These are phyloP conservation scores for Diadophis punctatus DNA, from an alignment of 2,113 vertebrate species.

Conservation along the genomic window DNA sequence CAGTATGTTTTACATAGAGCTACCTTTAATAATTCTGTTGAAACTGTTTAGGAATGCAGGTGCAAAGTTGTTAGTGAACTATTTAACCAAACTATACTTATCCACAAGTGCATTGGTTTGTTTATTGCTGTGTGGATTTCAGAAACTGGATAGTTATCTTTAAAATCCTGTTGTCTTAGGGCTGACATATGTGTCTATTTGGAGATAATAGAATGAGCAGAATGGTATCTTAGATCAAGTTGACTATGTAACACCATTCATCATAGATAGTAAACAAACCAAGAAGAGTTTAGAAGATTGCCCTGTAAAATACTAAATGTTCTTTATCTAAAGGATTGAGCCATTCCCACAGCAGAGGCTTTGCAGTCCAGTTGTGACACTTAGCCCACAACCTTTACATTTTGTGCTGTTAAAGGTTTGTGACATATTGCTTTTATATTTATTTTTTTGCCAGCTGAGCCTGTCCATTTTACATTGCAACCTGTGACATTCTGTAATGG, in stretches of 20 bases:
- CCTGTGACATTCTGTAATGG: neutral
- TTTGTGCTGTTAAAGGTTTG: neutral
- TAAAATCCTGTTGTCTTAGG: neutral
- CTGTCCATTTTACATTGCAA: neutral
- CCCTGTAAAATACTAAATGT: neutral
- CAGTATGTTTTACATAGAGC: neutral
- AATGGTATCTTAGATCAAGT: neutral
- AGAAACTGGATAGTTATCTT: neutral
- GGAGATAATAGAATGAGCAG: neutral
- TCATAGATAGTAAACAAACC: neutral
- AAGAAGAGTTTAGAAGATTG: neutral
- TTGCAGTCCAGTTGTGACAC: neutral
- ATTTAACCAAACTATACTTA: neutral
- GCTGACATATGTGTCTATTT: neutral
- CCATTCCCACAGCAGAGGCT: neutral
- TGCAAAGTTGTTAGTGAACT: neutral
- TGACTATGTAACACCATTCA: neutral
- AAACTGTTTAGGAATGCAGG: neutral
- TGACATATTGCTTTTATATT: neutral
- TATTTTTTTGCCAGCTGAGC: neutral
- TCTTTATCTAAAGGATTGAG: neutral
- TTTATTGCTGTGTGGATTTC: neutral
- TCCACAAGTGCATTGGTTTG: neutral
- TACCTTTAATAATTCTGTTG: neutral
- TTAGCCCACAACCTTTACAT: neutral